Percentiles rank a stretch among this genome's conserved stretches.
Evolutionary conservation across 2,888 invertebrate genomes (phyloP).

Genomic region (Petrophora chlorosata): DNA sequence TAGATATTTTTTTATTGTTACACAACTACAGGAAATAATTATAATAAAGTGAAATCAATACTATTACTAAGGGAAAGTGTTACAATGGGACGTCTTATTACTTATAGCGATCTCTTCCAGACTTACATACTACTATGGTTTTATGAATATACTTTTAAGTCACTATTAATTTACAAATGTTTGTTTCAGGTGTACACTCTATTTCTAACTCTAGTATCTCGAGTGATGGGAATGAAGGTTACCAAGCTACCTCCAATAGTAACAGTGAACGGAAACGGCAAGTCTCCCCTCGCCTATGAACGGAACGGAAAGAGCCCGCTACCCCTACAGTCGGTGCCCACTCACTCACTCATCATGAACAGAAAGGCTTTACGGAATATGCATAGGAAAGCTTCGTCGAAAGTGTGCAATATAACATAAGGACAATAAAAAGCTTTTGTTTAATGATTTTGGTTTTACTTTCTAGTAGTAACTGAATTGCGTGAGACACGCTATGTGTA

Average conservation of each 20-base stretch:
- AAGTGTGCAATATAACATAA: conserved; percentile 82
- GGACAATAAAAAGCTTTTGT: conserved; percentile 28
- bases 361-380: conserved; percentile 67
- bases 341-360: conserved; percentile 70
- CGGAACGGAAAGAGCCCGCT: conserved; percentile 35
- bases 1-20: too few relatives aligned
- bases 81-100: too few relatives aligned
- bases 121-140: too few relatives aligned
- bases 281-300: conserved; percentile 38
- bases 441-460: conserved; percentile 10
- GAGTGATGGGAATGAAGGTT: conserved; percentile 56
- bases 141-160: too few relatives aligned
- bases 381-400: conserved; percentile 71
- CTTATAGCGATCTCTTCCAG: too few relatives aligned
- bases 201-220: conserved; percentile 86
- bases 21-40: too few relatives aligned
- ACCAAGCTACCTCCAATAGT: conserved; percentile 44
- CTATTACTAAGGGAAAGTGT: too few relatives aligned
- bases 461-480: too few relatives aligned
- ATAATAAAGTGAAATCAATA: too few relatives aligned
- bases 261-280: conserved; percentile 39
- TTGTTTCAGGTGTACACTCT: conserved; percentile 83
- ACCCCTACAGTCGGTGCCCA: conserved; percentile 38
- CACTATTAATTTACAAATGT: not conserved
- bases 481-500: too few relatives aligned